phyloP scores from a whole-genome alignment of 2,113 vertebrate genomes.

The Cromileptes altivelis region DNA sequence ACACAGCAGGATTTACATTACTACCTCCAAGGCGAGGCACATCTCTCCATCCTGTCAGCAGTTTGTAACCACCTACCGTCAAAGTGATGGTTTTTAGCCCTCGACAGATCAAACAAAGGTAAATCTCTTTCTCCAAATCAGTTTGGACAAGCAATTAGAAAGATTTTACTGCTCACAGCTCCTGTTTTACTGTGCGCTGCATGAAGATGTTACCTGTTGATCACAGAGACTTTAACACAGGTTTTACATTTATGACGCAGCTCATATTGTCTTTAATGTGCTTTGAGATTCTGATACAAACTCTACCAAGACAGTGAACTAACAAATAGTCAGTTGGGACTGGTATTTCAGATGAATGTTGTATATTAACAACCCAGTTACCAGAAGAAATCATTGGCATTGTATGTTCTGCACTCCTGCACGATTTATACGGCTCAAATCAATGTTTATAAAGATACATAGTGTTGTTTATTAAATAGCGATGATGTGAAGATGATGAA shows the following conservation, averaged over 20 bases:
- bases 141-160: not conserved
- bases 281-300: not conserved
- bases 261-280: not conserved
- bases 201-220: not conserved
- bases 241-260: not conserved
- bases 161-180: not conserved
- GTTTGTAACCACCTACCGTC: not conserved
- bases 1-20: conserved; percentile 3
- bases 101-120: not conserved
- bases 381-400: too few relatives aligned
- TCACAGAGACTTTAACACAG: not conserved
- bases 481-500: too few relatives aligned
- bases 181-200: not conserved
- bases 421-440: too few relatives aligned
- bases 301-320: not conserved
- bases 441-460: too few relatives aligned
- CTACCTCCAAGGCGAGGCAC: not conserved
- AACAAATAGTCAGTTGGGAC: not conserved
- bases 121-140: not conserved
- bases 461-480: too few relatives aligned
- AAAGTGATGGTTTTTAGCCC: not conserved
- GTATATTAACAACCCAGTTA: too few relatives aligned
- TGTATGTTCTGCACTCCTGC: too few relatives aligned
- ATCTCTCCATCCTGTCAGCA: conserved; percentile 3
- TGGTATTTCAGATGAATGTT: not conserved